Conservation (phyloP, 2,113 vertebrate species). For the Zosterops japonicus region DNA sequence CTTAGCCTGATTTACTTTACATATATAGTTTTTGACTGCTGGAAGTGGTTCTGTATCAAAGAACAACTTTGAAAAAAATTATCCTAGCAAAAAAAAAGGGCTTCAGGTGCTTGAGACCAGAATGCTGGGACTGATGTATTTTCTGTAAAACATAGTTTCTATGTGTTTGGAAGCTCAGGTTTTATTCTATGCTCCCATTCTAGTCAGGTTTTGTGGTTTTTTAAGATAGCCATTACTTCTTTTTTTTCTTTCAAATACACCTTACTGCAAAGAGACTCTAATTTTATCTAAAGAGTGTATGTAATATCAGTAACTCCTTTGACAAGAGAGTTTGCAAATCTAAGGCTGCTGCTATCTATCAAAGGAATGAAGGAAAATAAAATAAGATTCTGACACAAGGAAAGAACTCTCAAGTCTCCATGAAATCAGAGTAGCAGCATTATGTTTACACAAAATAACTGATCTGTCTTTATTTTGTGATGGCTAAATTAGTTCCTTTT, state of each 20-base stretch:
- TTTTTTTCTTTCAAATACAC: not conserved
- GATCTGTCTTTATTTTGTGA: not conserved
- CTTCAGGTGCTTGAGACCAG: not conserved
- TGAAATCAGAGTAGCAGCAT: not conserved
- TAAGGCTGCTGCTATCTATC: not conserved
- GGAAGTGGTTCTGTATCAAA: not conserved
- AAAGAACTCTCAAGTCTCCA: not conserved
- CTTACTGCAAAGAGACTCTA: not conserved
- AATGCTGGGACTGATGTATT: not conserved
- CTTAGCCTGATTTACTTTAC: not conserved
- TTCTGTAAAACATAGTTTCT: not conserved
- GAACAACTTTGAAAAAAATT: not conserved
- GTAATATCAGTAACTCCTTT: not conserved
- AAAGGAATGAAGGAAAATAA: not conserved
- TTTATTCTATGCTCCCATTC: not conserved
- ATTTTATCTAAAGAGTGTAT: not conserved
- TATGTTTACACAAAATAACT: not conserved
- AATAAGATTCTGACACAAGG: not conserved
- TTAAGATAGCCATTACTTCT: not conserved
- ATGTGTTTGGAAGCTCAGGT: not conserved
- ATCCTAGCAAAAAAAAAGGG: not conserved
- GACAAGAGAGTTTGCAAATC: not conserved
- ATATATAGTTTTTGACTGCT: not conserved
- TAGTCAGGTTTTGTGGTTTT: not conserved
- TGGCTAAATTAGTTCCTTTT: not conserved